Base-by-base conservation (phyloP, 1,140 invertebrate genomes). In the Apis laboriosa region DNA sequence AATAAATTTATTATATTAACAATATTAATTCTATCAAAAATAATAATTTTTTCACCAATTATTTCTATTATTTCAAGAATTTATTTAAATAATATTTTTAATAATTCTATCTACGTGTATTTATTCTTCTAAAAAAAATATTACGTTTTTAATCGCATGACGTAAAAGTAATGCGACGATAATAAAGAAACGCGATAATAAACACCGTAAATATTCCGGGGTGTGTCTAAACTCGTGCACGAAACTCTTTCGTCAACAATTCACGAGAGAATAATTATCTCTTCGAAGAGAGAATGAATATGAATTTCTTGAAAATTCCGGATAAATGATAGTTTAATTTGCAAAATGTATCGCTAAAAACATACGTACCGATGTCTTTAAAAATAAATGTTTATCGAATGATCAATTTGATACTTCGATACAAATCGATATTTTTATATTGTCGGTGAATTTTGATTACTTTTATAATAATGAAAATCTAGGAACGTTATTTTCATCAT, bases 191-290 rank as follows among this genome's bases (percentile, higher is more conserved):
- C 63, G 13, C 8, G 15, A 24, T 24, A 13, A 13, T 63, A 24
- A 28, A 64, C 63, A 64, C 13, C 28, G 63, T 28, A 64, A 64
- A 64, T 28, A 64, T 64, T 64, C 63, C 63, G 63, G 24, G 63
- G 63, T 13, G 63, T 64, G 63, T 64, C 63, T 34, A 17, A 64
- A 34, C 63, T 64, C 13, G 28, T 64, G 15, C 63, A 64, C 63
- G 63, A 64, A 34, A 24, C 63, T 28, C 17, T 64, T 28, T 34
- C 63, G 43, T 13, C 2, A 21, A 12, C 19, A 12, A 67, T 67
- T 49, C 34, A n/a, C 66, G 5, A 8, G 66, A 49, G 34, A 67
- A n/a, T 67, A 67, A 67, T 67, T 67, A 67, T 21, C 19, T 49
- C 11, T 43, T 34, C 9, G 3, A 34, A 43, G 28, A 34, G 11